These are phyloP conservation scores for Drosophila dives DNA, from an alignment of 2,888 invertebrate species.

Conservation along the genomic window DNA sequence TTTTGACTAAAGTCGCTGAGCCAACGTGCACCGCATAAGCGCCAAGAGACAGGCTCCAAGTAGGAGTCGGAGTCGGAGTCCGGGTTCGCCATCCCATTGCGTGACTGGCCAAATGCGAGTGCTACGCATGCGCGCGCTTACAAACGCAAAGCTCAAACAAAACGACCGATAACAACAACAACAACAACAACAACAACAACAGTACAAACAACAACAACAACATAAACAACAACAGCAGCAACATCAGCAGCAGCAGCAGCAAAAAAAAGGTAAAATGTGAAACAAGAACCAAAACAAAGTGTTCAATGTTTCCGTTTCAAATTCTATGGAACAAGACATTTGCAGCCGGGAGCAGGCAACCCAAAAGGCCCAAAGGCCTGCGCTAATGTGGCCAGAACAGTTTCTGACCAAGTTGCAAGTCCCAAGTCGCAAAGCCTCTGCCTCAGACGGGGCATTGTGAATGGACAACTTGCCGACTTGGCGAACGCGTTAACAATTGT, in stretches of 20 bases:
- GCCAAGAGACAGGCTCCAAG: constrained; percentile 40
- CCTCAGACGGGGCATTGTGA: constrained; percentile 56
- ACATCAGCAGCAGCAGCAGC: constrained; percentile 19
- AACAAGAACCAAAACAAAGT: constrained; percentile 81
- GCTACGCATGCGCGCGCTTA: constrained; percentile 83
- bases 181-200: constrained; percentile 25
- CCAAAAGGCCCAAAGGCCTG: constrained; percentile 28
- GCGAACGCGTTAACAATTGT: constrained; percentile 80
- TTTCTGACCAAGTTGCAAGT: constrained; percentile 29
- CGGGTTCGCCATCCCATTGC: constrained; percentile 53
- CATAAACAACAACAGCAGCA: constrained; percentile 7
- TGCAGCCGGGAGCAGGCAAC: constrained; percentile 49
- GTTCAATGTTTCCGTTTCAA: constrained; percentile 84
- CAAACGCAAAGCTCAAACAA: constrained; percentile 70
- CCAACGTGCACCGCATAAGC: constrained; percentile 64
- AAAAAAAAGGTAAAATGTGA: constrained; percentile 62
- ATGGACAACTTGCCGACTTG: constrained; percentile 62
- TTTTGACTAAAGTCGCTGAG: constrained; percentile 74
- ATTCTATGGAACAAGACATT: constrained; percentile 83
- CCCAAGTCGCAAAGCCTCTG: constrained; percentile 3
- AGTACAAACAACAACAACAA: constrained; percentile 41
- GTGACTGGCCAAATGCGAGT: constrained; percentile 72
- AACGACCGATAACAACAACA: constrained; percentile 40
- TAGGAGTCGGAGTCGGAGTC: constrained; percentile 31
- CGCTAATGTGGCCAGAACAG: constrained; percentile 49